Evolutionary conservation across 1,140 invertebrate genomes (phyloP).

Genomic region (Neodiprion virginianus): DNA sequence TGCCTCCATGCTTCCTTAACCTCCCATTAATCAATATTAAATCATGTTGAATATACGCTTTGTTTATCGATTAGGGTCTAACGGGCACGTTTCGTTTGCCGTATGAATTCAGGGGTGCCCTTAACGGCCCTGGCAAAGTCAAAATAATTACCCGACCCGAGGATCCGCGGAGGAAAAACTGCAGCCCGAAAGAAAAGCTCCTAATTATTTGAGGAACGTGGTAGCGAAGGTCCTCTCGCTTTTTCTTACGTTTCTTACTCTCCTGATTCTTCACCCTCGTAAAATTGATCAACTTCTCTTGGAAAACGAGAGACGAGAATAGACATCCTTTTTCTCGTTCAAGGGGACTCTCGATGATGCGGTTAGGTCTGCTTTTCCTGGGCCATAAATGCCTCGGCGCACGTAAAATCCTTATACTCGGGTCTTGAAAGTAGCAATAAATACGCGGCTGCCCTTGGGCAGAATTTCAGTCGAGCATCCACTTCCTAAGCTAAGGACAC

Average conservation of each 20-base stretch:
- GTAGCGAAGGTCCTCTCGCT: neutral
- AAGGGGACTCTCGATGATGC: neutral
- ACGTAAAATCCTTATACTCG: neutral
- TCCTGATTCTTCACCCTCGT: neutral
- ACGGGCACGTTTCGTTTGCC: neutral
- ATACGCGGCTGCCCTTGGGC: slow-evolving; percentile 2
- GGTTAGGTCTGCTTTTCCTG: neutral
- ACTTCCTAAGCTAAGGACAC: neutral
- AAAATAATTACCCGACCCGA: slow-evolving; percentile 22
- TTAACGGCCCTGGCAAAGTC: no score
- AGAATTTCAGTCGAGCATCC: neutral
- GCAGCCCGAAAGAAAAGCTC: no score
- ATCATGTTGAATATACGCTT: slow-evolving; percentile 61
- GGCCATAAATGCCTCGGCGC: neutral
- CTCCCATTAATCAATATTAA: slow-evolving; percentile 65
- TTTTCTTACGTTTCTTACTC: neutral
- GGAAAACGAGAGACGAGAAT: neutral
- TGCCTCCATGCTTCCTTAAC: slow-evolving; percentile 63
- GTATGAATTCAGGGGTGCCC: no score
- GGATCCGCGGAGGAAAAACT: neutral
- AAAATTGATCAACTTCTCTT: neutral
- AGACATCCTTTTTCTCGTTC: no score
- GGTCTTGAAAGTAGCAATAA: slow-evolving; percentile 5
- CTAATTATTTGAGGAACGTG: no score
- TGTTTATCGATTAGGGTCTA: slow-evolving; percentile 59